Evolutionary conservation across 2,888 invertebrate species (phyloP), one percentile per base, ranked within the genome.

Genomic region (Ypsolopha scabrella): DNA sequence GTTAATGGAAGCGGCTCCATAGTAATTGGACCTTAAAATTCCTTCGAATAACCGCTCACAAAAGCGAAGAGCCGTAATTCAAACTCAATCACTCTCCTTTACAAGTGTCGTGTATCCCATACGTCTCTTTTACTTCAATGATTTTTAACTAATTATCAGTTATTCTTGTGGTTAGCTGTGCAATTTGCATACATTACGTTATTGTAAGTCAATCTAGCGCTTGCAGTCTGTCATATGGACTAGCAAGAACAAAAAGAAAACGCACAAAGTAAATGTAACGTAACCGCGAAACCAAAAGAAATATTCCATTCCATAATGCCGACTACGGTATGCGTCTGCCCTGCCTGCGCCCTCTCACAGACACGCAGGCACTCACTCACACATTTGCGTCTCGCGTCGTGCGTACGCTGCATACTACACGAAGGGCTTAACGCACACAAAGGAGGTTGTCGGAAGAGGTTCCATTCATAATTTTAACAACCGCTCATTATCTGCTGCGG

Each of bases 381-480:
- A 24, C 24, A 24, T 24, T 24, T 24, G 24, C 24, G 24, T 24
- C 24, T 24, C 24, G 24, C 24, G 2, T 24, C 24, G 24, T 24
- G 24, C 24, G 24, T 24, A 24, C 24, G 24, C 2, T 24, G 7
- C 37, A 33, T 37, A 45, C 48, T 52, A 51, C 47, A 7, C 9
- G 14, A n/a, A 34, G 47, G 34, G 7, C 4, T 24, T 14, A n/a
- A 60, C 62, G 55, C 71, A 71, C 72, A 75, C 72, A 60, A 53
- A 51, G 41, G 53, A 51, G 52, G 48, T 53, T 53, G 61, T 70
- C 64, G 58, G 68, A 69, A 75, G 77, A 78, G 72, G 72, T 71
- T 81, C 75, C 81, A 82, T 82, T 82, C 82, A 82, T 82, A 80
- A 80, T 78, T 76, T 79, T 78, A 80, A 81, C 80, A 81, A 77